Evolutionary conservation across 2,113 vertebrate genomes (phyloP), one percentile per base, ranked within the genome.

Genomic region (Nothobranchius furzeri): DNA sequence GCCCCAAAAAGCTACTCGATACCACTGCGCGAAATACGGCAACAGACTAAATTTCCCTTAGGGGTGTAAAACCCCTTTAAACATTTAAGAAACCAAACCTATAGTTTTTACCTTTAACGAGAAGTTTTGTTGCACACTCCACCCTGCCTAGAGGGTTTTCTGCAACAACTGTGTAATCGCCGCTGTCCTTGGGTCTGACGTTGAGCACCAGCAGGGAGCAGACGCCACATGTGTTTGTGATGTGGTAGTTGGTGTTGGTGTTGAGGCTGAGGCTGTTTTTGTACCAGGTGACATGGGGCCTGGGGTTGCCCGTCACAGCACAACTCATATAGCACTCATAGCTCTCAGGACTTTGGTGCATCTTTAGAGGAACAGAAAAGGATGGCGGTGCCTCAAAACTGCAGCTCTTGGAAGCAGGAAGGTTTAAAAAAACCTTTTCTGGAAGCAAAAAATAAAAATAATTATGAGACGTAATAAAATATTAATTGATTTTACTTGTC

Each of bases 261-360:
- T 93, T 94, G 73, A 98, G 85, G 76, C 93, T 95, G 63, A 92
- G 68, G 8, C 68, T 89, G 60, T 96, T 79, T 64, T 89, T 94
- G 78, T 95, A 94, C 97, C 97, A 99, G 1, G 92, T 96, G 70
- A 99, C 62, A 2, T 86, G 92, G 0, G 97, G 96, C 0, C 50
- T 49, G 0, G 97, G 97, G 0, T 92, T 76, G 3, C 96, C 96
- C 35, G 79, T 91, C 6, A 98, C 85, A 0, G 97, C 96, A 1
- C 97, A 99, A 85, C 89, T 99, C 95, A 98, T 98, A 68, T 72
- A 92, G 62, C 96, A 97, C 55, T 96, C 94, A 0, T 93, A 96
- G 11, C 96, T 95, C 0, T 83, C 73, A 0, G 93, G 94, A 70
- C 95, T 93, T 17, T 92, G 85, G 24, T 97, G 96, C 7, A 89